Base-by-base conservation (phyloP, 1,140 invertebrate species). In the Mylabris phalerata region DNA sequence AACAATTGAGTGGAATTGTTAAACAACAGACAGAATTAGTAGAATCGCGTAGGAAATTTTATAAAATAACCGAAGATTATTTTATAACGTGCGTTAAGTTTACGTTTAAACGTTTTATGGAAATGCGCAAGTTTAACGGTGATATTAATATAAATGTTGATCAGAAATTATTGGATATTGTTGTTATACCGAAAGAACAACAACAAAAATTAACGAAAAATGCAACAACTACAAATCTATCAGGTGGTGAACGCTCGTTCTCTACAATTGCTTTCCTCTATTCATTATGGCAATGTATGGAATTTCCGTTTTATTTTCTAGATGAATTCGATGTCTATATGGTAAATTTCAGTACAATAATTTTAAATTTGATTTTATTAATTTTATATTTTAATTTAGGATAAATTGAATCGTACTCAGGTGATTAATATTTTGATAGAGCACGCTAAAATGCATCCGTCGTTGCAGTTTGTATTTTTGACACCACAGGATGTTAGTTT, bases 251-350 rank as follows among this genome's bases (percentile, higher is more conserved):
- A 79, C 80, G 93, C 43, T 97, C 95, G 3, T 98, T 90, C 76
- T 87, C 93, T 1, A 98, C 94, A 0, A 88, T 98, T 6, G 90
- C 92, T 11, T 94, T 98, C 69, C 85, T 99, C 56, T 83, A 98
- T 67, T 83, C 95, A 3, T 77, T 99, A 9, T 98, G 96, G 96
- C 87, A 92, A 43, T 87, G 86, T 50, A 88, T 92, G 66, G 84
- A 89, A 60, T 83, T 92, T 57, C 96, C 96, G 0, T 98, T 98
- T 74, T 89, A 93, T 71, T 94, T 97, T 71, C 78, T 98, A 44
- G 96, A 98, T 73, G 96, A 99, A 79, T 98, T 98, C 75, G 96
- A 98, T 74, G 95, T 98, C 0, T 99, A 95, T 73, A 98, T 98
- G 90, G 19, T 19, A 19, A 19, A 19, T 19, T 19, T 1, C 19